Base-by-base conservation (phyloP, 2,113 vertebrate species). In the Macroglossus sobrinus region DNA sequence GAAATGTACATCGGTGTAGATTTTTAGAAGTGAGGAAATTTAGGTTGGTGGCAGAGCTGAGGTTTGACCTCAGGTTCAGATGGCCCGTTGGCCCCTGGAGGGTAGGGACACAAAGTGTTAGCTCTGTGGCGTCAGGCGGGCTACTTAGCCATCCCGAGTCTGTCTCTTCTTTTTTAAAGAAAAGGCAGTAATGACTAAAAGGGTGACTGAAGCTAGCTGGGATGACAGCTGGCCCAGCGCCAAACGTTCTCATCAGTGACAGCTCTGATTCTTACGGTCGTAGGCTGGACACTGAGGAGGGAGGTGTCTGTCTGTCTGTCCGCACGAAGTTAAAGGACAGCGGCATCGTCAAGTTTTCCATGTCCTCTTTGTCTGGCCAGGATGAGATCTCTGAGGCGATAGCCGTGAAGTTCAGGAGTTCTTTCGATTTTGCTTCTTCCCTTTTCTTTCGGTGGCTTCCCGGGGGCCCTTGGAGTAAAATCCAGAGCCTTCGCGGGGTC, bases 141-240 rank as follows among this genome's bases (percentile, higher is more conserved):
- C 38, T 71, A 21, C 64, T 57, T 35, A 50, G 28, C 47, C 40
- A 24, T 12, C n/a, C 21, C 24, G 57, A 61, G 66, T 40, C 38
- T 64, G 66, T 69, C 78, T 68, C 61, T 66, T 68, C 55, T 45
- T 90, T 90, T 89, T 76, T 24, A 38, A 89, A 71, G 78, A 35
- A 79, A 55, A 86, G 74, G 38, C 19, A 16, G 28, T 53, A 22
- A 14, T 53, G 13, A 40, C 19, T 26, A 22, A 12, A 45, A 12
- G 75, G 24, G 40, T 43, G 26, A n/a, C n/a, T n/a, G n/a, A 75
- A 24, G 71, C 35, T 3, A 13, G 75, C 11, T 12, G 22, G 33
- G 85, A 22, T 50, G 15, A n/a, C 2, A 13, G 13, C 7, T 9
- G 21, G 30, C 3, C 28, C 47, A 5, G 38, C 5, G 93, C 57